Conservation (phyloP, 1,140 invertebrate genomes). For the Mercenaria mercenaria region DNA sequence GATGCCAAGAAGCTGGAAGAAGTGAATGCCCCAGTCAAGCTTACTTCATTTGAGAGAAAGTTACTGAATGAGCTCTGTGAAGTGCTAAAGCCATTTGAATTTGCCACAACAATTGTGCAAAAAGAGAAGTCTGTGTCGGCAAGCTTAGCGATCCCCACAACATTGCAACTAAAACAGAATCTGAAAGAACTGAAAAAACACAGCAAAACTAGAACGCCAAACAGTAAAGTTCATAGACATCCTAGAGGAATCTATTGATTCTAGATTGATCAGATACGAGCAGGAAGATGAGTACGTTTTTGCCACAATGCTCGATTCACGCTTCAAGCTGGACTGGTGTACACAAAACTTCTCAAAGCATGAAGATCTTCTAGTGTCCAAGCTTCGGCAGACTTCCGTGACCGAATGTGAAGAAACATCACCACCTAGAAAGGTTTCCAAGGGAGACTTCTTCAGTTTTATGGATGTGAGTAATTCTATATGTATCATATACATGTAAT, state of each 20-base stretch:
- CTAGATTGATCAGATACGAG: not conserved
- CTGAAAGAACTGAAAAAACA: too few relatives aligned
- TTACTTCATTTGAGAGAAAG: not conserved
- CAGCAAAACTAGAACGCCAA: not conserved
- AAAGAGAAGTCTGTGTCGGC: not conserved
- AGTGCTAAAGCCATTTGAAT: not conserved
- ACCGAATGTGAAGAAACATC: too few relatives aligned
- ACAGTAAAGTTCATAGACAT: not conserved
- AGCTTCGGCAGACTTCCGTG: too few relatives aligned
- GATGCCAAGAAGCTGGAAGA: not conserved
- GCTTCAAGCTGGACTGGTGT: not conserved
- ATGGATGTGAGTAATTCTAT: too few relatives aligned
- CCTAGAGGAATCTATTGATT: not conserved
- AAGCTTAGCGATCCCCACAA: not conserved
- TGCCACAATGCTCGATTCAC: not conserved
- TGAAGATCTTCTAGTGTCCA: too few relatives aligned
- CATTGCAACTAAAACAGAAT: not conserved
- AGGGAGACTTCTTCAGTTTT: too few relatives aligned
- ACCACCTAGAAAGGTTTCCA: too few relatives aligned
- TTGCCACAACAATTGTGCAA: not conserved
- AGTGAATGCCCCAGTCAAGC: not conserved
- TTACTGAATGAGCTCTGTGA: not conserved
- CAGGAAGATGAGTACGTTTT: not conserved
- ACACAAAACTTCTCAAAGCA: too few relatives aligned
- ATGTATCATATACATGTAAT: too few relatives aligned